phyloP scores from a whole-genome alignment of 1,140 invertebrate species.

The Oncopodura yosiiana region DNA sequence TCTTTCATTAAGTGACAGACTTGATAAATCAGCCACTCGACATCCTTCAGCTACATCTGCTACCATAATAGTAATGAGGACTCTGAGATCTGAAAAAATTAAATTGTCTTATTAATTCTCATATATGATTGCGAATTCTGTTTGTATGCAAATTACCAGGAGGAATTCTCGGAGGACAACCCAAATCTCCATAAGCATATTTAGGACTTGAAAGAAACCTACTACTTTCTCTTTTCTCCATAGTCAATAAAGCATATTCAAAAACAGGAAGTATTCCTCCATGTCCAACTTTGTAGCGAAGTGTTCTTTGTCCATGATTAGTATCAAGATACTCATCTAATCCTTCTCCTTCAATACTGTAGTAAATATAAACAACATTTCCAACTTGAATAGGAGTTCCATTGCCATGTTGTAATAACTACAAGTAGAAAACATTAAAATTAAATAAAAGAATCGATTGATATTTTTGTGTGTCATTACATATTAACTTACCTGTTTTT shows the following conservation, averaged over 20 bases:
- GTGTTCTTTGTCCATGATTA: constrained; percentile 44
- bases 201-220: constrained; percentile 55
- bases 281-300: constrained; percentile 43
- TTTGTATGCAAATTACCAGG: constrained; percentile 38
- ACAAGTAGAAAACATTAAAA: too few relatives aligned
- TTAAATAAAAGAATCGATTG: too few relatives aligned
- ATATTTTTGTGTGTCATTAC: too few relatives aligned
- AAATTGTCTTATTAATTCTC: not conserved
- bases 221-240: constrained; percentile 56
- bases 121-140: constrained; percentile 2
- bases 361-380: constrained; percentile 53
- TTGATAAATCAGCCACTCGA: constrained; percentile 41
- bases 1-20: constrained; percentile 45
- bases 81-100: constrained; percentile 17
- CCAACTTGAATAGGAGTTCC: constrained; percentile 48
- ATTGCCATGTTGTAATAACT: constrained; percentile 42
- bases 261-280: constrained; percentile 53
- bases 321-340: constrained; percentile 62
- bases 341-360: constrained; percentile 57
- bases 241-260: constrained; percentile 52
- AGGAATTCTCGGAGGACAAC: constrained; percentile 54
- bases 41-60: constrained; percentile 45
- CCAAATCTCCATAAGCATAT: constrained; percentile 54
- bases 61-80: constrained; percentile 40
- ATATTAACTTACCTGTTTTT: too few relatives aligned